Evolutionary conservation across 1,140 invertebrate genomes (phyloP).

Genomic region (Aphelenchoides fujianensis): DNA sequence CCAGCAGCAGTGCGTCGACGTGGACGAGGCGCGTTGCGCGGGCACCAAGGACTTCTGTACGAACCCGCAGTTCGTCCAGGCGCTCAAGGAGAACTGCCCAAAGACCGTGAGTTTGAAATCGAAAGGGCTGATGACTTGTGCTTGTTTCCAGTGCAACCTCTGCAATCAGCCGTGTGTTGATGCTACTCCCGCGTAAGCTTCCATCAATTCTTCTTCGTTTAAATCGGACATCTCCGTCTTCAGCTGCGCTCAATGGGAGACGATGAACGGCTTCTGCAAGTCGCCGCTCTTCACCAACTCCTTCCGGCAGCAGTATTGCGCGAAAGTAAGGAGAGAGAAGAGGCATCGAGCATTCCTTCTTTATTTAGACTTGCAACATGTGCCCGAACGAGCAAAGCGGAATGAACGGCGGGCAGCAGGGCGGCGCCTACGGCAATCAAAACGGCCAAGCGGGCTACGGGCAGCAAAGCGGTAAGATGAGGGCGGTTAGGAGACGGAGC

Average conservation of each 20-base stretch:
- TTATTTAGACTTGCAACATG: too few relatives aligned
- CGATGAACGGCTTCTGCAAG: neutral
- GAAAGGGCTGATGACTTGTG: too few relatives aligned
- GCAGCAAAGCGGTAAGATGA: too few relatives aligned
- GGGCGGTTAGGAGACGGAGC: too few relatives aligned
- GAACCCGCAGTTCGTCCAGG: neutral
- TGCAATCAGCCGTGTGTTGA: neutral
- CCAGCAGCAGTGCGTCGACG: neutral
- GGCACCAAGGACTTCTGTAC: neutral
- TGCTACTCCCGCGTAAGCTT: neutral
- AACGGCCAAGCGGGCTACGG: too few relatives aligned
- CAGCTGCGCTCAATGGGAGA: neutral
- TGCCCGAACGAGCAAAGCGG: too few relatives aligned
- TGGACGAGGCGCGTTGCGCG: neutral
- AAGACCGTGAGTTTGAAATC: too few relatives aligned
- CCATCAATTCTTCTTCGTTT: neutral
- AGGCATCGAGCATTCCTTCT: neutral
- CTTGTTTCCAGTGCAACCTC: neutral
- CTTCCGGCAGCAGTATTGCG: neutral
- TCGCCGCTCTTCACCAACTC: neutral
- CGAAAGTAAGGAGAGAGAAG: neutral
- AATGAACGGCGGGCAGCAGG: neutral
- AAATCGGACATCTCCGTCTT: neutral
- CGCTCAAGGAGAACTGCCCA: neutral
- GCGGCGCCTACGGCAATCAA: neutral